Evolutionary conservation across 2,888 invertebrate species (phyloP).

Genomic region (Sinelater perroti): DNA sequence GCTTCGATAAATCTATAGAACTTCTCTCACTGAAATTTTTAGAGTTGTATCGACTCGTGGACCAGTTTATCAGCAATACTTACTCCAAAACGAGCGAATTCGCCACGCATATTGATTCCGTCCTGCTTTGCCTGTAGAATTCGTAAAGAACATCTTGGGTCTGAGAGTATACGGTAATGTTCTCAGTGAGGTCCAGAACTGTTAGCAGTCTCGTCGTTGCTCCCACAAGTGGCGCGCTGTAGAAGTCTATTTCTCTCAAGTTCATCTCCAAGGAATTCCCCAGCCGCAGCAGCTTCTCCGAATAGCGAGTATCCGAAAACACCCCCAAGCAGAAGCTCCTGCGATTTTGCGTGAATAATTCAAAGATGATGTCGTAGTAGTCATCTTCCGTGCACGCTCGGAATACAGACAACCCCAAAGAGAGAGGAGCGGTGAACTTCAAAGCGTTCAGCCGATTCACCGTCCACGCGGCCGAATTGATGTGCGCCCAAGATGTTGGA

Average conservation of each 20-base stretch:
- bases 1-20: conserved; percentile 9
- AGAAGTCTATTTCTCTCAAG: conserved; percentile 34
- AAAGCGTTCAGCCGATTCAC: conserved; percentile 53
- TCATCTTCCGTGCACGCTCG: conserved; percentile 52
- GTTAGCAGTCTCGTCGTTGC: conserved; percentile 50
- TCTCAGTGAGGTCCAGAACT: conserved; percentile 50
- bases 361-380: conserved; percentile 49
- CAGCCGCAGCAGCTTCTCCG: too few species aligned
- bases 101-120: conserved; percentile 54
- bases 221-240: conserved; percentile 46
- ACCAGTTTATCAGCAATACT: conserved; percentile 26
- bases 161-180: conserved; percentile 54
- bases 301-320: conserved; percentile 45
- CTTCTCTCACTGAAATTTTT: conserved; percentile 9
- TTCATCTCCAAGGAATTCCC: too few species aligned
- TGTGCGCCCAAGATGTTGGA: conserved; percentile 45
- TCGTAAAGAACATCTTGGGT: conserved; percentile 49
- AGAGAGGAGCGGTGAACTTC: conserved; percentile 45
- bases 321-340: conserved; percentile 48
- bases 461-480: conserved; percentile 55
- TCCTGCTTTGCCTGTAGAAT: conserved; percentile 52
- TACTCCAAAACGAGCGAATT: conserved; percentile 51
- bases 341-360: conserved; percentile 47
- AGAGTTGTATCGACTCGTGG: not conserved
- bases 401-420: conserved; percentile 50